A percentile compares a stretch with the other conserved stretches of the same genome.
Conservation (phyloP, 2,797 vertebrate species). For the Leuciscus waleckii region DNA sequence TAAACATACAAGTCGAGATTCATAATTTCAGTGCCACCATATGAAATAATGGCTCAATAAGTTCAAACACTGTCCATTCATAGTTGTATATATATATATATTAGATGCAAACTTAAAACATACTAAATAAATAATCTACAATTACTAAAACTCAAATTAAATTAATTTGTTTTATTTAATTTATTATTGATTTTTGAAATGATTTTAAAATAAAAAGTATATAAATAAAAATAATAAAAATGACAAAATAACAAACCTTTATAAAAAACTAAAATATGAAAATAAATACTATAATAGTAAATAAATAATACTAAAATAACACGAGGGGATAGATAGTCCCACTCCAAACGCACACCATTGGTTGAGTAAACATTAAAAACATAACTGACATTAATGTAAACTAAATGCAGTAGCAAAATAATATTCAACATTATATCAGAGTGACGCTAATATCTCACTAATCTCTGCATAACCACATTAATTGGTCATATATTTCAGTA, state of each 20-base stretch:
- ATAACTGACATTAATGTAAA: constrained; percentile 6
- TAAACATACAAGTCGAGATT: neutral
- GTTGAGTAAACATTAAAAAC: neutral
- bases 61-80: no score
- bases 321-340: neutral
- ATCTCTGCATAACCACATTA: neutral
- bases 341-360: neutral
- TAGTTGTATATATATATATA: no score
- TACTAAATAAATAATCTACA: no score
- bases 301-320: neutral
- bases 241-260: neutral
- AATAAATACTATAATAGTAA: neutral
- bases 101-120: no score
- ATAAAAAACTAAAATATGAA: neutral
- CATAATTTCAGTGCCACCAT: no score
- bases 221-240: neutral
- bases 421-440: neutral
- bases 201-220: no score
- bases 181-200: no score
- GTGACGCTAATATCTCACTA: neutral
- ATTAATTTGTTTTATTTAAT: no score
- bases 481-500: neutral
- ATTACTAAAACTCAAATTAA: no score
- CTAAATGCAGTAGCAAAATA: neutral
- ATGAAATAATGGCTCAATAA: no score